A percentile compares a stretch with the other conserved stretches of the same genome.
Evolutionary conservation across 2,888 invertebrate genomes (phyloP).

Genomic region (Andrena flavipes): DNA sequence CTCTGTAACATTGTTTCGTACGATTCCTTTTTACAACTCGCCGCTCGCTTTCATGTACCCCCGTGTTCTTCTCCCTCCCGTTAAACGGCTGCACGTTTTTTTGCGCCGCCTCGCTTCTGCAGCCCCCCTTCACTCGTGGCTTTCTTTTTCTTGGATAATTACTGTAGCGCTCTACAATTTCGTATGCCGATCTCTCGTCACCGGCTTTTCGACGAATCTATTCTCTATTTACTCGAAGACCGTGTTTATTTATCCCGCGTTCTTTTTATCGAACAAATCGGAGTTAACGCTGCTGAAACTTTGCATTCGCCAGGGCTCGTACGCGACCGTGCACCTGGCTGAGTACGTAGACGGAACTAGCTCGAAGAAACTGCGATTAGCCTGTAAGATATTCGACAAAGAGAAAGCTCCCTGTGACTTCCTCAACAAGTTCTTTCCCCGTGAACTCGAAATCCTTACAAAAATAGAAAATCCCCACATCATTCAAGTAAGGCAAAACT

Average conservation of each 20-base stretch:
- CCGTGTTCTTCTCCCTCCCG: background rate
- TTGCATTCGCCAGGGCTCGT: slow-evolving; percentile 89
- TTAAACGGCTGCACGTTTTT: background rate
- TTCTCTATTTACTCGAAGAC: background rate
- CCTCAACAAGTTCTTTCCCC: slow-evolving; percentile 96
- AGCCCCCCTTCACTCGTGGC: background rate
- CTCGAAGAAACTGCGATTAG: slow-evolving; percentile 90
- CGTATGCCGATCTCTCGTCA: background rate
- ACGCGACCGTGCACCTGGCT: slow-evolving; percentile 95
- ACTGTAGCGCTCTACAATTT: background rate
- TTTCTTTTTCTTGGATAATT: background rate
- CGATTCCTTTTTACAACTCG: slow-evolving; percentile 15
- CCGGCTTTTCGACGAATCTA: background rate
- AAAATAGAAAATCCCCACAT: slow-evolving; percentile 96
- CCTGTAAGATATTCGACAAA: slow-evolving; percentile 96
- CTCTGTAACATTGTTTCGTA: slow-evolving; percentile 2
- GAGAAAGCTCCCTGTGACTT: slow-evolving; percentile 95
- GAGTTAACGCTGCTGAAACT: slow-evolving; percentile 2
- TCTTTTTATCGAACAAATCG: background rate
- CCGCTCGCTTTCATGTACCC: background rate
- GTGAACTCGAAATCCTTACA: slow-evolving; percentile 95
- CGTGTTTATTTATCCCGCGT: background rate
- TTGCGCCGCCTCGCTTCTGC: background rate
- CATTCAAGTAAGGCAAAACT: slow-evolving; percentile 87
- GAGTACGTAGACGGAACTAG: slow-evolving; percentile 91